Evolutionary conservation across 2,888 invertebrate genomes (phyloP).

Genomic region (Rhimphoctona megacephalus): DNA sequence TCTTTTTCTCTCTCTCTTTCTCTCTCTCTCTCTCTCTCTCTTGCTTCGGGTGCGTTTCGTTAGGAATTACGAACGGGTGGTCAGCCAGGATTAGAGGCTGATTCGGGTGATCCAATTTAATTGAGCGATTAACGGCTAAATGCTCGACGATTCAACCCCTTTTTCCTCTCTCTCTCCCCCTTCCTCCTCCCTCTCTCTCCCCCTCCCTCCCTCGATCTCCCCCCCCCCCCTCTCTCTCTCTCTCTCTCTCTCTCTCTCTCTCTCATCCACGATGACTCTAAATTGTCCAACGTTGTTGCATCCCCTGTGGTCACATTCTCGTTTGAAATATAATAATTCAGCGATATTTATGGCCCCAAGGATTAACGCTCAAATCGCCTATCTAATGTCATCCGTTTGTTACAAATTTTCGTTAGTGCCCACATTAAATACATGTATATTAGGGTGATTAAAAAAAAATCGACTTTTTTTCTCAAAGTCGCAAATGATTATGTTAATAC

Average conservation of each 20-base stretch:
- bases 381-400: slow-evolving; percentile 81
- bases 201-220: slow-evolving; percentile 42
- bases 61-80: slow-evolving; percentile 70
- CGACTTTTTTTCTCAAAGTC: too few relatives aligned
- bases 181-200: slow-evolving; percentile 17
- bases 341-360: slow-evolving; percentile 83
- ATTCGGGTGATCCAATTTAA: slow-evolving; percentile 84
- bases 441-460: too few relatives aligned
- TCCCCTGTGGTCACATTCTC: slow-evolving; percentile 23
- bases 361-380: slow-evolving; percentile 83
- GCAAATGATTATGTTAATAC: too few relatives aligned
- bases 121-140: slow-evolving; percentile 85
- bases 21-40: not conserved
- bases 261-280: slow-evolving; percentile 55
- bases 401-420: slow-evolving; percentile 27
- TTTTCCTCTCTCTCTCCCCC: slow-evolving; percentile 22
- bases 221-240: slow-evolving; percentile 40
- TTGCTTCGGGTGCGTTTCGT: slow-evolving; percentile 49
- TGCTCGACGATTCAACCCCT: slow-evolving; percentile 70
- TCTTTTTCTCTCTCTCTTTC: not conserved
- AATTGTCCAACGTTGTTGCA: slow-evolving; percentile 28
- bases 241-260: slow-evolving; percentile 49
- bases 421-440: not conserved
- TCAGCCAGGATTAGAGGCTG: slow-evolving; percentile 81
- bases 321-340: slow-evolving; percentile 79